Conservation (phyloP, 2,888 invertebrate species). For the Augiades crinisus region DNA sequence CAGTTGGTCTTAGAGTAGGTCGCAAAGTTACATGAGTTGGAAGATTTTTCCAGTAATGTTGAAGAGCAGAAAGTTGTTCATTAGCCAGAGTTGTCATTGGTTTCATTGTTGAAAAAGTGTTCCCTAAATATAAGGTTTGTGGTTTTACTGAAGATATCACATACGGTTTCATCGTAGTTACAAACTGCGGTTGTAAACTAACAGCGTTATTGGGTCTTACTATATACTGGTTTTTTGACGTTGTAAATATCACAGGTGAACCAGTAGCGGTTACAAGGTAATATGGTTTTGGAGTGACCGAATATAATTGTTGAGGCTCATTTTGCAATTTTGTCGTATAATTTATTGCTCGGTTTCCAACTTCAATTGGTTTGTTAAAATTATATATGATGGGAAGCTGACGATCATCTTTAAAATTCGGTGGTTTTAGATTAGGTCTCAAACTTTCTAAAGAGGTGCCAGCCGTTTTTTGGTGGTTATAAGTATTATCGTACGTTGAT, state of each 20-base stretch:
- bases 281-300: constrained; percentile 57
- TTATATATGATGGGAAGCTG: constrained; percentile 67
- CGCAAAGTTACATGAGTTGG: constrained; percentile 47
- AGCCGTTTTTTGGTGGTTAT: constrained; percentile 31
- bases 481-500: neutral
- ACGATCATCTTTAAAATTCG: constrained; percentile 72
- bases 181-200: constrained; percentile 40
- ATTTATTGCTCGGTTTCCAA: constrained; percentile 37
- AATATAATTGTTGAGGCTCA: constrained; percentile 44
- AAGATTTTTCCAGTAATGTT: constrained; percentile 62
- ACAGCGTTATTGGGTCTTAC: constrained; percentile 47
- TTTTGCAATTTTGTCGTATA: constrained; percentile 40
- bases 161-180: constrained; percentile 52
- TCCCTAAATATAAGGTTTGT: constrained; percentile 40
- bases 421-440: constrained; percentile 61
- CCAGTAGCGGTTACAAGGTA: constrained; percentile 50
- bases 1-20: constrained; percentile 48
- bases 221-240: constrained; percentile 48
- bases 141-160: constrained; percentile 48
- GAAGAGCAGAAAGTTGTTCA: constrained; percentile 60
- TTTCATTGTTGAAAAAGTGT: constrained; percentile 57
- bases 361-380: constrained; percentile 52
- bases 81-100: constrained; percentile 59
- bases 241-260: constrained; percentile 49
- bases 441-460: constrained; percentile 45